Base-by-base conservation (phyloP, 2,888 invertebrate species). In the Cryptocheilus praepositus region DNA sequence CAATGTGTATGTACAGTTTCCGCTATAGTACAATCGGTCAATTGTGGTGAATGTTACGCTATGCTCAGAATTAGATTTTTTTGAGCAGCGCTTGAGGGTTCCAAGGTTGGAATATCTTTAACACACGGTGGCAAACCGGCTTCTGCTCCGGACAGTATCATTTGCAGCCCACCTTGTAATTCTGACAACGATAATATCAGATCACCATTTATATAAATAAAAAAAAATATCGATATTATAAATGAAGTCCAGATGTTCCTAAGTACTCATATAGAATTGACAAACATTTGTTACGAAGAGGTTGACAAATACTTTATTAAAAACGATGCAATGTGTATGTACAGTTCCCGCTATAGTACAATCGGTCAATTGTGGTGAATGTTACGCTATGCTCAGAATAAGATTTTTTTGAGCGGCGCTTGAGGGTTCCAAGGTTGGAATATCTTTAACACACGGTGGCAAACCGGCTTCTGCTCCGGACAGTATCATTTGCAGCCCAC, bases 161-260 rank as follows among this genome's bases (percentile, higher is more conserved):
- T 90, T 77, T 93, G 91, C 68, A 95, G 90, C 22, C 92, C 91
- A 13, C 95, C 95, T 88, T 94, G 93, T 28, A 95, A 85, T 78
- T 92, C 91, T 68, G 92, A 87, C 43, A 95, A 88, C 59, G 92
- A 90, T 73, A 91, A 90, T 63, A 92, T 92, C n/a, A 94, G 89
- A 45, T 92, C 89, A n/a, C n/a, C n/a, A n/a, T n/a, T n/a, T n/a
- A n/a, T n/a, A n/a, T n/a, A n/a, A n/a, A n/a, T n/a, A n/a, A n/a
- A n/a, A n/a, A n/a, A n/a, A n/a, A n/a, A n/a, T n/a, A n/a, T n/a
- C n/a, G n/a, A n/a, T n/a, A n/a, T n/a, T n/a, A n/a, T n/a, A n/a
- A n/a, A n/a, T n/a, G n/a, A n/a, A n/a, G n/a, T n/a, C n/a, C n/a
- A n/a, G n/a, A n/a, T n/a, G n/a, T n/a, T n/a, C n/a, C n/a, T n/a